These are phyloP conservation scores for Sebastes fasciatus DNA, from an alignment of 2,113 vertebrate genomes.

Conservation along the genomic window DNA sequence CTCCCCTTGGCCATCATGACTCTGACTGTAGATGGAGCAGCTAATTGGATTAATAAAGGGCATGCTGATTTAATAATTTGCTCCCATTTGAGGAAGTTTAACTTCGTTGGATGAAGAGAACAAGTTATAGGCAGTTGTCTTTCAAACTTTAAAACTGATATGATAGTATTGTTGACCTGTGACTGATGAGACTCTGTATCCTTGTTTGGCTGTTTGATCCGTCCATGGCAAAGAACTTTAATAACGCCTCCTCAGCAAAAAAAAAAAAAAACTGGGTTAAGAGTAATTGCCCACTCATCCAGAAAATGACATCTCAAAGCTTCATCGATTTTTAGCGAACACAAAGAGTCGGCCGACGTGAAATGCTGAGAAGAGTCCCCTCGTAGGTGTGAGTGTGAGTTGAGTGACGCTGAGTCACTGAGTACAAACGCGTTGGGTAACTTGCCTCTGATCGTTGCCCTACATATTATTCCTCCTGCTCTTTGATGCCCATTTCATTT, in stretches of 20 bases:
- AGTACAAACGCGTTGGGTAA: constrained; percentile 19
- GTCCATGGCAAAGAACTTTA: not conserved
- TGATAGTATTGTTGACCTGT: not conserved
- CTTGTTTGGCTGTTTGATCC: constrained; percentile 6
- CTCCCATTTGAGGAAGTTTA: constrained; percentile 6
- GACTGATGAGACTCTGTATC: not conserved
- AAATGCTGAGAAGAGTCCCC: not conserved
- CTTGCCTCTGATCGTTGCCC: constrained; percentile 30
- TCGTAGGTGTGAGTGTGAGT: constrained; percentile 18
- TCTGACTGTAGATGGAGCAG: not conserved
- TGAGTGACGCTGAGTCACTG: not conserved
- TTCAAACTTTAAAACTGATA: not conserved
- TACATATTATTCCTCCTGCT: constrained; percentile 37
- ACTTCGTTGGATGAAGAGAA: constrained; percentile 11
- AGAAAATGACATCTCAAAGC: not conserved
- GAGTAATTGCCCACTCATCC: not conserved
- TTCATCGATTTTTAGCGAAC: too few species aligned
- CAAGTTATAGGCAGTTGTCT: not conserved
- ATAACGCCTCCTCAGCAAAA: not conserved
- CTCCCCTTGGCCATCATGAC: constrained; percentile 11
- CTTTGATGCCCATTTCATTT: not conserved
- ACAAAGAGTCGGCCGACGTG: not conserved
- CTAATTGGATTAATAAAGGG: constrained; percentile 27
- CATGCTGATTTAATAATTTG: constrained; percentile 25
- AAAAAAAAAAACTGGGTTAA: not conserved